Percentiles rank a stretch among this genome's conserved stretches.
Conservation (phyloP, 2,888 invertebrate genomes). For the Tenthredo notha region DNA sequence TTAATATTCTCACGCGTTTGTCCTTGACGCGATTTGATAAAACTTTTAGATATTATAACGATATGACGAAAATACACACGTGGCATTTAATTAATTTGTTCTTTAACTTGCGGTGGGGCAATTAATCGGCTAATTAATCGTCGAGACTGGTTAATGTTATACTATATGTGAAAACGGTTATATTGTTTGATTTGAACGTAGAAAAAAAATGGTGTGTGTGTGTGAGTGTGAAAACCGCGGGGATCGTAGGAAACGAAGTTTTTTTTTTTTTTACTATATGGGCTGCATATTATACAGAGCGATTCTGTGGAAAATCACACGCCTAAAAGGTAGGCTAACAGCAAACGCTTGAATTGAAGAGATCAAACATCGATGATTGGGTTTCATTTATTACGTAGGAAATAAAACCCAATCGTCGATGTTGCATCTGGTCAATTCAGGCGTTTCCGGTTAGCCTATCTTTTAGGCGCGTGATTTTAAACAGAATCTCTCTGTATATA, state of each 20-base stretch:
- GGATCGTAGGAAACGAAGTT: not conserved
- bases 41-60: not conserved
- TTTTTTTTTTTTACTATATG: too few relatives aligned
- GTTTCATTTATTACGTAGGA: too few relatives aligned
- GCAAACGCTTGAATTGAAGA: too few relatives aligned
- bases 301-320: too few relatives aligned
- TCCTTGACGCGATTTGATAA: not conserved
- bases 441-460: too few relatives aligned
- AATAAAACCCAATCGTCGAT: too few relatives aligned
- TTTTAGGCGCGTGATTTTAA: too few relatives aligned
- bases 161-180: not conserved
- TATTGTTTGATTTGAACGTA: not conserved
- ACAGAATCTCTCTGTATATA: too few relatives aligned
- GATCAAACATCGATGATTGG: too few relatives aligned
- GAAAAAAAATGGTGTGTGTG: not conserved
- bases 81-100: not conserved
- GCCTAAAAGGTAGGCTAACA: too few relatives aligned
- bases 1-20: not conserved
- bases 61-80: not conserved
- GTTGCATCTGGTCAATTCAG: too few relatives aligned
- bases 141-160: not conserved
- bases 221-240: not conserved
- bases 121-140: not conserved
- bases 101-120: not conserved
- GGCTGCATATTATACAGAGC: too few relatives aligned